Conservation (phyloP, 2,797 vertebrate genomes). For the Percopsis omiscomaycus region DNA sequence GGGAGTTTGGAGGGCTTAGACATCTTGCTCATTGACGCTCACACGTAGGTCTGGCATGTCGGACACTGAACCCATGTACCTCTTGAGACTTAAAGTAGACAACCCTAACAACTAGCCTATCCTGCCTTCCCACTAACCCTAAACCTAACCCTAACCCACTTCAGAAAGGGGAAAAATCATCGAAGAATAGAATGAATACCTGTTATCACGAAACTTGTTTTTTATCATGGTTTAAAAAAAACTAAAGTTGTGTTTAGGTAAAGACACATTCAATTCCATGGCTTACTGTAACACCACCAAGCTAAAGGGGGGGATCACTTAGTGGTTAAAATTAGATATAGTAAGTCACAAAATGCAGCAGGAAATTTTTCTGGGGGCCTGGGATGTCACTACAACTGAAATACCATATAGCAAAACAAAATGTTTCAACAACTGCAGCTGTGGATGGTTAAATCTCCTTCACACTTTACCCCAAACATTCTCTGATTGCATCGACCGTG, state of each 20-base stretch:
- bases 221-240: too few relatives aligned
- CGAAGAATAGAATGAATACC: too few relatives aligned
- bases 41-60: not conserved
- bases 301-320: slow-evolving; percentile 14
- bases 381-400: slow-evolving; percentile 36
- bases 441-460: slow-evolving; percentile 38
- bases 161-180: too few relatives aligned
- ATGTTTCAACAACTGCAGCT: slow-evolving; percentile 28
- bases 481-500: slow-evolving; percentile 68
- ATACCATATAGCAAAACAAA: slow-evolving; percentile 50
- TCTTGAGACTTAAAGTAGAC: not conserved
- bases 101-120: not conserved
- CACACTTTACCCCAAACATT: slow-evolving; percentile 66
- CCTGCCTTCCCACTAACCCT: not conserved
- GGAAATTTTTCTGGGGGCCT: slow-evolving; percentile 38
- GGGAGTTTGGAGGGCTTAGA: not conserved
- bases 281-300: slow-evolving; percentile 27
- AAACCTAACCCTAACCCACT: too few relatives aligned
- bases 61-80: not conserved
- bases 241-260: too few relatives aligned
- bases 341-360: slow-evolving; percentile 61
- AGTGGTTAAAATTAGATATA: slow-evolving; percentile 68
- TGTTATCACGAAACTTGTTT: too few relatives aligned
- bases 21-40: not conserved
- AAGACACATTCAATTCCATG: too few relatives aligned